Conservation (phyloP, 2,797 vertebrate species). For the Petrocephalus sullivani region DNA sequence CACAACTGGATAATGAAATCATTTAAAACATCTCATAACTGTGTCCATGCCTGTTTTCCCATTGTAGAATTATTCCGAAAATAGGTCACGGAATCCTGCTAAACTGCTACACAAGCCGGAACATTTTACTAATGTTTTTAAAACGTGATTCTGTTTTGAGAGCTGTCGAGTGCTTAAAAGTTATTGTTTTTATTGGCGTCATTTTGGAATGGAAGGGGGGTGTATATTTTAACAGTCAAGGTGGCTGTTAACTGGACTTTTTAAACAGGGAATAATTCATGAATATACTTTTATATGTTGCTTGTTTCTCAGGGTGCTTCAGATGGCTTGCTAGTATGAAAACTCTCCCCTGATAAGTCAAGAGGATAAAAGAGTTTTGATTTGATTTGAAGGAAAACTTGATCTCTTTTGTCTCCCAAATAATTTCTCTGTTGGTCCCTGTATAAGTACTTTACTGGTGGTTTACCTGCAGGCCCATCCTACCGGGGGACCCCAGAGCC, state of each 20-base stretch:
- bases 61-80: not conserved
- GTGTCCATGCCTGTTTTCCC: constrained; percentile 2
- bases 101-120: not conserved
- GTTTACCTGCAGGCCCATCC: too few species aligned
- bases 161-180: not conserved
- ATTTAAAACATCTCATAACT: constrained; percentile 15
- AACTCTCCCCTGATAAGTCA: not conserved
- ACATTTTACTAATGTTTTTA: not conserved
- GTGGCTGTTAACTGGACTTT: not conserved
- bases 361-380: not conserved
- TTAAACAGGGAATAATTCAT: not conserved
- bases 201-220: not conserved
- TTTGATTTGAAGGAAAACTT: not conserved
- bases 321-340: not conserved
- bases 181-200: not conserved
- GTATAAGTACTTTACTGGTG: too few species aligned
- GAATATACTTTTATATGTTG: not conserved
- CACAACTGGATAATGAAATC: constrained; percentile 15
- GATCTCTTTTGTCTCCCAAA: too few species aligned
- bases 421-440: too few species aligned
- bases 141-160: not conserved
- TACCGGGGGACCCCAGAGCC: too few species aligned
- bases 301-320: not conserved
- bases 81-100: not conserved
- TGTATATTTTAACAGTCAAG: not conserved